Conservation (phyloP, 2,113 vertebrate species). For the Oncorhynchus clarkii region DNA sequence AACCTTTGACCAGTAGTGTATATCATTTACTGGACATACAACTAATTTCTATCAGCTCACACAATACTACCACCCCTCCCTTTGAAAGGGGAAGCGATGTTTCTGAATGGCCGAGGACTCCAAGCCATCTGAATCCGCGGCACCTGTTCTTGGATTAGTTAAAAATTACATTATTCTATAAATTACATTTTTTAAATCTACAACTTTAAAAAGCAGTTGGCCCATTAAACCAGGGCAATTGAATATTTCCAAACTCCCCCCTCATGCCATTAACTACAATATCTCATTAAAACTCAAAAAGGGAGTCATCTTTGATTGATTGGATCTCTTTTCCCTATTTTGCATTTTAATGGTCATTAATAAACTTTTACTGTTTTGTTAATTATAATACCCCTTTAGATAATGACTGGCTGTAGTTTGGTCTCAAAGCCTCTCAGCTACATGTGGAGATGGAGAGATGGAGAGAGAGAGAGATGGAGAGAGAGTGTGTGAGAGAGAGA, state of each 20-base stretch:
- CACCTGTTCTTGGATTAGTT: slow-evolving; percentile 62
- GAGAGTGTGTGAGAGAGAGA: no score
- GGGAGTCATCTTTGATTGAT: slow-evolving; percentile 96
- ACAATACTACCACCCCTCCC: neutral
- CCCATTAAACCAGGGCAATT: slow-evolving; percentile 95
- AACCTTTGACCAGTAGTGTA: no score
- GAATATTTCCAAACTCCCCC: slow-evolving; percentile 86
- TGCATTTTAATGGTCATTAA: slow-evolving; percentile 99
- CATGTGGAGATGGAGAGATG: slow-evolving; percentile 49
- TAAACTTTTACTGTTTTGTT: slow-evolving; percentile 99
- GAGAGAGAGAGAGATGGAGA: slow-evolving; percentile 3
- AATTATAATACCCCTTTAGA: slow-evolving; percentile 93
- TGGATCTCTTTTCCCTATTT: slow-evolving; percentile 90
- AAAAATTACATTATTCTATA: slow-evolving; percentile 77
- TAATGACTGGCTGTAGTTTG: slow-evolving; percentile 73
- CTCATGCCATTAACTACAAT: slow-evolving; percentile 92
- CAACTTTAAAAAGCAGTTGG: slow-evolving; percentile 85
- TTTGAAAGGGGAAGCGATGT: neutral
- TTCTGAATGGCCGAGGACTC: neutral
- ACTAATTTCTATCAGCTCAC: neutral
- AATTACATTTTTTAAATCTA: slow-evolving; percentile 85
- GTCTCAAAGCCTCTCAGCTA: slow-evolving; percentile 61
- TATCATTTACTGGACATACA: no score
- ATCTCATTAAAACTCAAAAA: slow-evolving; percentile 98
- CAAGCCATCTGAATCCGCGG: slow-evolving; percentile 26